Evolutionary conservation across 2,888 invertebrate genomes (phyloP).

Genomic region (Osedax fenrisi): DNA sequence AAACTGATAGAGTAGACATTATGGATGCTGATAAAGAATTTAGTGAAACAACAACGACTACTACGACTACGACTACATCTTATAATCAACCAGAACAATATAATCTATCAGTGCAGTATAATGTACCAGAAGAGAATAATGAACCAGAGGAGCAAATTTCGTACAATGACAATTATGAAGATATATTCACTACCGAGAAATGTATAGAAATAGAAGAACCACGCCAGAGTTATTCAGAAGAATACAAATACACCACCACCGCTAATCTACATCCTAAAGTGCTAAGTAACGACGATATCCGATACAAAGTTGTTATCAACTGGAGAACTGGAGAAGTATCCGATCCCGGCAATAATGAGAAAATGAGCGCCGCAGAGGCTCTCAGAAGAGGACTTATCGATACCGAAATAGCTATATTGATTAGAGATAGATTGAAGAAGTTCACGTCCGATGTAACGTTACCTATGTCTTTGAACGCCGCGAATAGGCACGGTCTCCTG

Average conservation of each 20-base stretch:
- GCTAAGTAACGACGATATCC: conserved; percentile 63
- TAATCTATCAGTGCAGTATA: too few species aligned
- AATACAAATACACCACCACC: background rate
- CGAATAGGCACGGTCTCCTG: conserved; percentile 35
- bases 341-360: conserved; percentile 58
- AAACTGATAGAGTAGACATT: background rate
- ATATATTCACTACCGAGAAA: background rate
- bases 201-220: background rate
- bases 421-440: conserved; percentile 29
- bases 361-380: conserved; percentile 75
- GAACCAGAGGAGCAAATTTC: background rate
- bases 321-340: conserved; percentile 51
- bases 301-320: conserved; percentile 51
- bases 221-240: background rate
- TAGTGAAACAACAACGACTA: background rate
- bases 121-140: background rate
- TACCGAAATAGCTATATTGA: conserved; percentile 52
- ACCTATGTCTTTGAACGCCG: conserved; percentile 36
- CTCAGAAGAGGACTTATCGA: conserved; percentile 80
- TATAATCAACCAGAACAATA: too few species aligned
- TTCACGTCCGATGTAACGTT: conserved; percentile 11
- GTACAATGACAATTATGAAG: too few species aligned
- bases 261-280: conserved; percentile 56
- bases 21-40: too few species aligned
- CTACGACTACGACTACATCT: background rate